These are phyloP conservation scores for Cynaeus angustus DNA, from an alignment of 2,888 invertebrate genomes.

Conservation along the genomic window DNA sequence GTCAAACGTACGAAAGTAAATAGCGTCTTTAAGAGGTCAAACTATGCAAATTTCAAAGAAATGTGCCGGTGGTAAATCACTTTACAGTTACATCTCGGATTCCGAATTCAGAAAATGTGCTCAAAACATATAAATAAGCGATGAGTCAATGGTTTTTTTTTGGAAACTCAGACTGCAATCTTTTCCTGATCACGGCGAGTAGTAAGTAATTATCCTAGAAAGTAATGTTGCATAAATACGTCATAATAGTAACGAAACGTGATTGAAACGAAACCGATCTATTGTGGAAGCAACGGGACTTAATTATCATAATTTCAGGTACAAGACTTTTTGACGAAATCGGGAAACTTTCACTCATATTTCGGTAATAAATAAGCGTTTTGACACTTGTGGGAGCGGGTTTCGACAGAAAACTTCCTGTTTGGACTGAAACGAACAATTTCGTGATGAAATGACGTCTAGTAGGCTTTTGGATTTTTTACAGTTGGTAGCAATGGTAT, in stretches of 20 bases:
- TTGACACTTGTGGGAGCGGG: slow-evolving; percentile 2
- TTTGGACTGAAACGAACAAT: too few relatives aligned
- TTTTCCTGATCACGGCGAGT: background rate
- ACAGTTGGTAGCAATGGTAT: too few relatives aligned
- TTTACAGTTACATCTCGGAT: background rate
- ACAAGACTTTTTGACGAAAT: slow-evolving; percentile 18
- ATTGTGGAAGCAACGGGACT: background rate
- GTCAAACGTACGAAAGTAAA: slow-evolving; percentile 17
- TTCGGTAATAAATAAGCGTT: slow-evolving; percentile 7
- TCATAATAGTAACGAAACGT: background rate
- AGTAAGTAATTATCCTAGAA: background rate
- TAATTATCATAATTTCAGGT: slow-evolving; percentile 16
- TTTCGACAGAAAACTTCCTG: slow-evolving; percentile 18
- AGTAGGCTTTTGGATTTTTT: too few relatives aligned
- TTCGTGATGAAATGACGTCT: too few relatives aligned
- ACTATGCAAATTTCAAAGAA: slow-evolving; percentile 15
- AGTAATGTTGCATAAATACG: background rate
- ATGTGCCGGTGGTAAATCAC: slow-evolving; percentile 13
- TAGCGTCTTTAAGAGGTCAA: slow-evolving; percentile 11
- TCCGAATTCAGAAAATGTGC: background rate
- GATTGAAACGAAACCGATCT: background rate
- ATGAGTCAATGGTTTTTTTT: too few relatives aligned
- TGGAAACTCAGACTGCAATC: too few relatives aligned
- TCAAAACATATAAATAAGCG: too few relatives aligned
- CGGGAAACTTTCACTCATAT: slow-evolving; percentile 12